A percentile compares a stretch with the other conserved stretches of the same genome.
Evolutionary conservation across 2,797 vertebrate species (phyloP).

Genomic region (Leptatherina wallacei): DNA sequence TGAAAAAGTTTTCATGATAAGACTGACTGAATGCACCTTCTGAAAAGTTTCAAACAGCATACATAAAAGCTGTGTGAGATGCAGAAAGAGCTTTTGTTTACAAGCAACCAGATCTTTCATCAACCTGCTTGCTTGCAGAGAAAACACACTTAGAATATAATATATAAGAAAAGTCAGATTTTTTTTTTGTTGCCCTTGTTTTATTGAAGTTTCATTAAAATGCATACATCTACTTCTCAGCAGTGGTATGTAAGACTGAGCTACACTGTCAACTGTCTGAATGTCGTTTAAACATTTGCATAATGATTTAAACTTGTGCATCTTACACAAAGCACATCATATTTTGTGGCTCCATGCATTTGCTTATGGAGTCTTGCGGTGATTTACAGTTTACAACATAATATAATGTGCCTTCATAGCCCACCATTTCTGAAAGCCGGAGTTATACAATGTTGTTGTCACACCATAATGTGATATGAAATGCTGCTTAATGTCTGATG

Average conservation of each 20-base stretch:
- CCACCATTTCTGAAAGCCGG: conserved; percentile 52
- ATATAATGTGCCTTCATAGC: conserved; percentile 41
- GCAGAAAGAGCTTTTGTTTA: conserved; percentile 27
- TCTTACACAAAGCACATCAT: conserved; percentile 18
- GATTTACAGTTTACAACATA: conserved; percentile 44
- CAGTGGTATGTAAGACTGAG: conserved; percentile 20
- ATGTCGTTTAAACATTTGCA: conserved; percentile 20
- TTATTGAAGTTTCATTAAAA: conserved; percentile 35
- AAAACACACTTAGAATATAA: conserved; percentile 7
- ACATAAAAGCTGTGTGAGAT: conserved; percentile 1
- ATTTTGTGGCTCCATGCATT: conserved; percentile 5
- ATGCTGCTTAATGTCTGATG: conserved; percentile 65
- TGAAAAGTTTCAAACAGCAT: conserved; percentile 1
- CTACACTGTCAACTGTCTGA: conserved; percentile 10
- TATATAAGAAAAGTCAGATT: conserved; percentile 4
- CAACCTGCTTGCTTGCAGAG: not conserved
- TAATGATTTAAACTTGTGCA: conserved; percentile 19
- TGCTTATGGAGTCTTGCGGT: conserved; percentile 26
- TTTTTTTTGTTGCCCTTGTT: not conserved
- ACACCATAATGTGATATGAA: conserved; percentile 50
- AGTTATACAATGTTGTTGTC: conserved; percentile 36
- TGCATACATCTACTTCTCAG: conserved; percentile 21
- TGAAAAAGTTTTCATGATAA: not conserved
- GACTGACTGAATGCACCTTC: not conserved
- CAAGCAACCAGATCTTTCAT: conserved; percentile 5